Percentiles rank a stretch among this genome's conserved stretches.
Conservation (phyloP, 92 coral and sea anemone species). For the Desmophyllum pertusum region DNA sequence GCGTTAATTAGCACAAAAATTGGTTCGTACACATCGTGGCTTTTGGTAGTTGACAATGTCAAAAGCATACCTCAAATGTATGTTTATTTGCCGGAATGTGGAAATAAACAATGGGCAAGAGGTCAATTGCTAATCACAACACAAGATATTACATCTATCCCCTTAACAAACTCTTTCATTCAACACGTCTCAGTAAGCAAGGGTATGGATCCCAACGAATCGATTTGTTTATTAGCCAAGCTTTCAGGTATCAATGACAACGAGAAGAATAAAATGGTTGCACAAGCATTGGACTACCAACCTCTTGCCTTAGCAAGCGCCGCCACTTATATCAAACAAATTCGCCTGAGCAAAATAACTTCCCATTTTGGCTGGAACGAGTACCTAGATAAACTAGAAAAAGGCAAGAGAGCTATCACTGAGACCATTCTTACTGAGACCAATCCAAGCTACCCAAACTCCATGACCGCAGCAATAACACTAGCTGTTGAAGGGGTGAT, state of each 20-base stretch:
- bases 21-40: neutral
- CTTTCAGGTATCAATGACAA: constrained; percentile 1
- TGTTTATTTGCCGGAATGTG: neutral
- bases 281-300: neutral
- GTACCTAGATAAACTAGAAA: neutral
- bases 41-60: neutral
- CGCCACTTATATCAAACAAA: neutral
- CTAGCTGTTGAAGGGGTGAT: constrained; percentile 38
- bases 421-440: constrained; percentile 31
- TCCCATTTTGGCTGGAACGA: neutral
- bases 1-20: neutral
- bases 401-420: constrained; percentile 23
- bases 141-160: neutral
- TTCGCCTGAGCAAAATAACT: neutral
- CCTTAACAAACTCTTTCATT: neutral
- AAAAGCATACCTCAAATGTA: neutral
- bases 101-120: neutral
- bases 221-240: neutral
- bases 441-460: constrained; percentile 14
- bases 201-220: neutral
- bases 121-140: neutral
- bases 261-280: neutral
- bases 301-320: constrained; percentile 9
- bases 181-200: neutral
- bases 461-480: constrained; percentile 49